Conservation (phyloP, 2,888 invertebrate species). For the Biston stratarius region DNA sequence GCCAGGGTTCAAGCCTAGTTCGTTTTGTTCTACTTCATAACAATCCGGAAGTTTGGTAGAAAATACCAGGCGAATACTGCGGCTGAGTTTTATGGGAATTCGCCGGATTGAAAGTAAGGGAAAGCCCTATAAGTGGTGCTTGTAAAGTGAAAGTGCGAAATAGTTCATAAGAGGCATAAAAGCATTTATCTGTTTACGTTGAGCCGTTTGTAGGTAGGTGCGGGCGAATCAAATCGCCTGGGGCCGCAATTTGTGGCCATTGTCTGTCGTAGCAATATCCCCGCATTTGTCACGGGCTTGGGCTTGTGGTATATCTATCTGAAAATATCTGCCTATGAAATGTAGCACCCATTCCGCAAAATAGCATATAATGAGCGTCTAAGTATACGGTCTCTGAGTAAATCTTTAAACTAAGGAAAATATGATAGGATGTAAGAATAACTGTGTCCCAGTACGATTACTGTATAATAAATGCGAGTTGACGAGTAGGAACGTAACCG, state of each 20-base stretch:
- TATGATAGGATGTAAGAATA: too few species aligned
- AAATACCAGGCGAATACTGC: slow-evolving; percentile 31
- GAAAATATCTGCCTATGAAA: slow-evolving; percentile 29
- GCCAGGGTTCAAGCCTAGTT: slow-evolving; percentile 10
- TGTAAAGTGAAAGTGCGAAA: slow-evolving; percentile 64
- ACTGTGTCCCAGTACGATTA: too few species aligned
- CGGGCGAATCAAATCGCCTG: slow-evolving; percentile 55
- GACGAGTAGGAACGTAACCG: too few species aligned
- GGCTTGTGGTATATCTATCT: slow-evolving; percentile 37
- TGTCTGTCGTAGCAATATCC: slow-evolving; percentile 64
- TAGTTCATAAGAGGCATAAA: slow-evolving; percentile 59
- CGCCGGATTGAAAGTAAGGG: slow-evolving; percentile 39
- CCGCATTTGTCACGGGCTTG: slow-evolving; percentile 61
- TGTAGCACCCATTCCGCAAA: slow-evolving; percentile 21
- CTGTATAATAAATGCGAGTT: too few species aligned
- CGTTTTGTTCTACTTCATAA: slow-evolving; percentile 27
- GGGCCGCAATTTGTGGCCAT: slow-evolving; percentile 70
- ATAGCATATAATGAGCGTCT: slow-evolving; percentile 21
- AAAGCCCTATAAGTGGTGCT: slow-evolving; percentile 41
- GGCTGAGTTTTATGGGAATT: slow-evolving; percentile 26
- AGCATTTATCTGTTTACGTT: slow-evolving; percentile 57
- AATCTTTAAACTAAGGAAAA: neutral
- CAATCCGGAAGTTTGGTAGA: slow-evolving; percentile 19
- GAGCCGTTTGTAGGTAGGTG: slow-evolving; percentile 32
- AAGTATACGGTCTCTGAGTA: slow-evolving; percentile 11